These are phyloP conservation scores for Frieseomelitta varia DNA, from an alignment of 1,140 invertebrate species.

Conservation along the genomic window DNA sequence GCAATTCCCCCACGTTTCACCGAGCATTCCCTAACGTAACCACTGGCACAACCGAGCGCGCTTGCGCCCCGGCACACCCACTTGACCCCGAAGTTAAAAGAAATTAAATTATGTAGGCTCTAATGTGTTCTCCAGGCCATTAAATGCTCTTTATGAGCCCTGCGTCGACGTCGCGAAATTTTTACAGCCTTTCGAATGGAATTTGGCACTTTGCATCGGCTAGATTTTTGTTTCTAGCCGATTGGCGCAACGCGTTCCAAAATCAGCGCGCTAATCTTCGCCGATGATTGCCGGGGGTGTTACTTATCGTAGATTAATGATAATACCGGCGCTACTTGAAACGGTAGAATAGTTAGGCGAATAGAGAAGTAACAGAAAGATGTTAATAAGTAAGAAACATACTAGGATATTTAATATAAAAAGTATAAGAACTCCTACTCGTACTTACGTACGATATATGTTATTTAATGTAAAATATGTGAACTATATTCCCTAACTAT, in stretches of 20 bases:
- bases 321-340: not conserved
- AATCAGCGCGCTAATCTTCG: not conserved
- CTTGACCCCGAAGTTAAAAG: conserved; percentile 67
- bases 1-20: conserved; percentile 39
- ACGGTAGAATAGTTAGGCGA: no score
- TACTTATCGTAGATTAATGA: not conserved
- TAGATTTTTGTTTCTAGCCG: not conserved
- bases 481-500: not conserved
- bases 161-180: not conserved
- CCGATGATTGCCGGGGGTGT: not conserved
- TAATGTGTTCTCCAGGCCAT: conserved; percentile 43
- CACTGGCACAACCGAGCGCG: conserved; percentile 60
- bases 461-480: not conserved
- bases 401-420: not conserved
- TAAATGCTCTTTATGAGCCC: not conserved
- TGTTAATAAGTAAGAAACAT: not conserved
- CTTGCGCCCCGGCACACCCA: conserved; percentile 69
- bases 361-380: not conserved
- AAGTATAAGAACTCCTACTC: not conserved
- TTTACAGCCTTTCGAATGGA: not conserved
- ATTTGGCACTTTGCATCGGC: not conserved
- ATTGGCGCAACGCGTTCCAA: not conserved
- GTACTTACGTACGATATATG: not conserved
- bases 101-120: conserved; percentile 73
- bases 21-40: conserved; percentile 21